These are phyloP conservation scores for Ochotona princeps DNA, from an alignment of 2,113 vertebrate species.

Conservation along the genomic window DNA sequence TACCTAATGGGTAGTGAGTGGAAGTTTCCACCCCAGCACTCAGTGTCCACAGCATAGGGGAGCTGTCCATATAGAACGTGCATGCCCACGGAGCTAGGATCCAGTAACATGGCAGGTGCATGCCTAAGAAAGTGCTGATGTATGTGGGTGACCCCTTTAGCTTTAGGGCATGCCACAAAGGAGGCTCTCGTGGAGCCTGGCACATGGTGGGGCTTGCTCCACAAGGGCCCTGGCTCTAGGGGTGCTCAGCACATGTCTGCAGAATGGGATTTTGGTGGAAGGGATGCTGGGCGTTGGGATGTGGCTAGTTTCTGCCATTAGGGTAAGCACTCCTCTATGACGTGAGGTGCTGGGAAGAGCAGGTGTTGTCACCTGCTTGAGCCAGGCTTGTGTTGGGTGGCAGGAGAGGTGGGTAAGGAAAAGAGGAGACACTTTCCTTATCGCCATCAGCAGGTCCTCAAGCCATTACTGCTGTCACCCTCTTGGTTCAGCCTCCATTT, in stretches of 20 bases:
- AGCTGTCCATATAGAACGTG: neutral
- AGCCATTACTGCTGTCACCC: conserved; percentile 77
- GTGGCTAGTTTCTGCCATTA: neutral
- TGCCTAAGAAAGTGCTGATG: neutral
- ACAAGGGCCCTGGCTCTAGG: neutral
- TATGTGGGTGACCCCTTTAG: neutral
- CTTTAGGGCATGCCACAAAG: neutral
- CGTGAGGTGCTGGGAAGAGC: neutral
- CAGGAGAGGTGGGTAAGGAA: conserved; percentile 3
- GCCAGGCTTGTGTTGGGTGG: neutral
- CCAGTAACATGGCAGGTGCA: neutral
- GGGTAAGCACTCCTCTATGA: neutral
- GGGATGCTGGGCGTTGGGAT: neutral
- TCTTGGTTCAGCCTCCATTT: conserved; percentile 75
- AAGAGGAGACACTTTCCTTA: conserved; percentile 72
- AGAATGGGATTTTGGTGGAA: neutral
- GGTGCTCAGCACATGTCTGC: neutral
- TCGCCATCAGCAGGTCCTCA: conserved; percentile 66
- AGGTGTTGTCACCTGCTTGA: neutral
- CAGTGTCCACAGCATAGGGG: too few relatives aligned
- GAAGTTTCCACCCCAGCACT: neutral
- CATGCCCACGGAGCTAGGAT: neutral
- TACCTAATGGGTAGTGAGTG: neutral
- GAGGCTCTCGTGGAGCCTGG: neutral
- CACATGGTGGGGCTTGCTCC: neutral